A percentile compares a stretch with the other conserved stretches of the same genome.
phyloP scores from a whole-genome alignment of 2,888 invertebrate genomes.

The Aspidiotus rigidus region DNA sequence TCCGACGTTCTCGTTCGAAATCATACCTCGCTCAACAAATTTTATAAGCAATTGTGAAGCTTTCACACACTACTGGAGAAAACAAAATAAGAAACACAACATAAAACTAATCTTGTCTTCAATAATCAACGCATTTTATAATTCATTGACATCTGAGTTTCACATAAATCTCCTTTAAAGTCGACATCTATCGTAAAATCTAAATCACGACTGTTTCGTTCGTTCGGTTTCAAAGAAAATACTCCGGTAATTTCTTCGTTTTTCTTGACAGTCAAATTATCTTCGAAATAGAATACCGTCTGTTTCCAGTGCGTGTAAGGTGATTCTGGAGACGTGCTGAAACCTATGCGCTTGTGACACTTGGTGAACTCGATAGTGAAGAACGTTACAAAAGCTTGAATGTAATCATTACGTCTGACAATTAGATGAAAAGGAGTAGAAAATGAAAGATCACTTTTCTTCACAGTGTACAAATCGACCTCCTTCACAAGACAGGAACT shows the following conservation, averaged over 20 bases:
- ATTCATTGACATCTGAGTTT: slow-evolving; percentile 73
- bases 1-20: too few species aligned
- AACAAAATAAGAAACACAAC: background rate
- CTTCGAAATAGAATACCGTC: slow-evolving; percentile 95
- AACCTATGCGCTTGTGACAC: slow-evolving; percentile 96
- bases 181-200: slow-evolving; percentile 89
- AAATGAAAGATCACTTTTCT: slow-evolving; percentile 86
- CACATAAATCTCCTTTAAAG: slow-evolving; percentile 82
- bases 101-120: background rate
- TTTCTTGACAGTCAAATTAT: slow-evolving; percentile 83
- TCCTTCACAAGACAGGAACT: slow-evolving; percentile 92
- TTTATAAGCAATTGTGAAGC: too few species aligned
- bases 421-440: slow-evolving; percentile 74
- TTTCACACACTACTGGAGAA: slow-evolving; percentile 5
- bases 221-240: slow-evolving; percentile 91
- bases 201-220: slow-evolving; percentile 89
- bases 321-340: slow-evolving; percentile 95
- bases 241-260: slow-evolving; percentile 86
- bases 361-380: slow-evolving; percentile 99
- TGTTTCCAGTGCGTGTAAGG: slow-evolving; percentile 99
- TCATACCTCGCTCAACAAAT: too few species aligned
- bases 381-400: slow-evolving; percentile 95
- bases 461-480: slow-evolving; percentile 97
- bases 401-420: slow-evolving; percentile 79
- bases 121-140: slow-evolving; percentile 74